phyloP scores from a whole-genome alignment of 2,888 invertebrate genomes.

The Phlogophora meticulosa region DNA sequence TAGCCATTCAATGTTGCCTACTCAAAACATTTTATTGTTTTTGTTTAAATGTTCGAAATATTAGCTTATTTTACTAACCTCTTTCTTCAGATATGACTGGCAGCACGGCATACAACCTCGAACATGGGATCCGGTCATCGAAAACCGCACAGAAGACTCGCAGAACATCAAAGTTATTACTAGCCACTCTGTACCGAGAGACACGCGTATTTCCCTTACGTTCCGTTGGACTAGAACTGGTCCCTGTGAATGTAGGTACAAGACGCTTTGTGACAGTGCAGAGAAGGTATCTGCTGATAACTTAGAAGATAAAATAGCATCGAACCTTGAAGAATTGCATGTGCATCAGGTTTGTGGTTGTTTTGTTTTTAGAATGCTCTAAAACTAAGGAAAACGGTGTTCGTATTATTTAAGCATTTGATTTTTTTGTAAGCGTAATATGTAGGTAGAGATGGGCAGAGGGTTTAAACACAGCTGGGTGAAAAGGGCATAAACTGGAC shows the following conservation, averaged over 20 bases:
- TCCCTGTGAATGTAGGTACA: constrained; percentile 92
- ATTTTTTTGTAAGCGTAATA: too few relatives aligned
- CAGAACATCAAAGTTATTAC: constrained; percentile 74
- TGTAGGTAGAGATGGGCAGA: too few relatives aligned
- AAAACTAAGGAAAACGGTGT: too few relatives aligned
- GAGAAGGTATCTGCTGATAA: constrained; percentile 58
- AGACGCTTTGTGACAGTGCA: constrained; percentile 93
- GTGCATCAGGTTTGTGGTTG: constrained; percentile 92
- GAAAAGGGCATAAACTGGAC: too few relatives aligned
- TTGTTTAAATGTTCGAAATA: too few relatives aligned
- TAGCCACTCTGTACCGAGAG: constrained; percentile 72
- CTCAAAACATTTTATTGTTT: too few relatives aligned
- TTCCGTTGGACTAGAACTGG: constrained; percentile 93
- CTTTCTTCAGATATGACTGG: constrained; percentile 93
- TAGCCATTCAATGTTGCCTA: background rate
- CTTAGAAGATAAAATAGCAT: constrained; percentile 90
- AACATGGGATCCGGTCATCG: constrained; percentile 93
- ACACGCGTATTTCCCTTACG: constrained; percentile 95
- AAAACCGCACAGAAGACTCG: constrained; percentile 79
- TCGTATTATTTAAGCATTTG: too few relatives aligned
- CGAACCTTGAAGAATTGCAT: constrained; percentile 93
- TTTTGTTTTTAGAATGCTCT: background rate
- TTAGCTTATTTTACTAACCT: background rate
- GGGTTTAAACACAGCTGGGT: too few relatives aligned
- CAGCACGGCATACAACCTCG: constrained; percentile 97